Evolutionary conservation across 1,140 invertebrate species (phyloP), one percentile per base, ranked within the genome.

Genomic region (Portunus trituberculatus): DNA sequence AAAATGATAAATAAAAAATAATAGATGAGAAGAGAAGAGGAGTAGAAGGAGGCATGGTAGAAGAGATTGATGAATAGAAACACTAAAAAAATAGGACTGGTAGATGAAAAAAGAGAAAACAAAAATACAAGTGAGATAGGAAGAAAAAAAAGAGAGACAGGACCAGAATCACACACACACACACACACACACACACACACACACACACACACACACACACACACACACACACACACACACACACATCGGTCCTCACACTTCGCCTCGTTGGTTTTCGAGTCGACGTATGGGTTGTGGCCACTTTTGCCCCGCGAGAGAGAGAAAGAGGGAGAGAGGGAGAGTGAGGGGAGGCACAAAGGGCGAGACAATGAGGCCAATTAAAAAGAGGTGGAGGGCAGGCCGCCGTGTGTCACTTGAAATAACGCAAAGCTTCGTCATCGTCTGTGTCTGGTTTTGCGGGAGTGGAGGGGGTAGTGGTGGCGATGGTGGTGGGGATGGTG

Each of bases 321-420:
- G 92, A 10, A 29, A 31, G 45, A 39, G 86, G 39, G 28, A 86
- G 92, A 28, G 93, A 32, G 46, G 89, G 88, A 20, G 28, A 86
- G 92, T 10, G 93, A 32, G 46, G 89, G 88, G 32, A 39, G 59
- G 39, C 52, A 91, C 89, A 94, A 91, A 91, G 76, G 88, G n/a
- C 93, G 84, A 91, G 84, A 94, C 88, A 91, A 91, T 91, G 91
- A 91, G 87, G 88, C 59, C 88, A 91, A 91, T 91, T 94, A 91
- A 91, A 91, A 91, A 82, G 82, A 89, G 93, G 67, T n/a, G 88
- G 88, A 83, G 45, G 94, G 29, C 46, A 87, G 82, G 31, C 89
- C n/a, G 48, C 39, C 59, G 90, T 8, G 82, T 82, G 46, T 48
- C 52, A 83, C 87, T 76, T 48, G 10, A 39, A 76, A 82, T 46